phyloP scores from a whole-genome alignment of 2,888 invertebrate genomes.

The Eutolmus rufibarbis region DNA sequence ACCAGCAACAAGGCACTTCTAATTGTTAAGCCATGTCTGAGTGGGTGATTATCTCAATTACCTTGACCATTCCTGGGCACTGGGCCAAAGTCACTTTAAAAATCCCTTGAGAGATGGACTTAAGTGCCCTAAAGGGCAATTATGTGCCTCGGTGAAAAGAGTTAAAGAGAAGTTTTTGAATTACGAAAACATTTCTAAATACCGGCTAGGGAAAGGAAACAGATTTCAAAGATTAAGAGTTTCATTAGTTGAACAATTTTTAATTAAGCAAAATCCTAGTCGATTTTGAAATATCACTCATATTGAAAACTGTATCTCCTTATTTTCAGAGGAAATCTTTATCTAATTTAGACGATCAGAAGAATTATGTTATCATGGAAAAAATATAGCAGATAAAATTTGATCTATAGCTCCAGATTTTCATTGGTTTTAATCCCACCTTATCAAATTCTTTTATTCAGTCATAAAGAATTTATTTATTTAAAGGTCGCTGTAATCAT shows the following conservation, averaged over 20 bases:
- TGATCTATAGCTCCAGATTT: too few relatives aligned
- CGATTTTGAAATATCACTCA: too few relatives aligned
- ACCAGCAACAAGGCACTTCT: background rate
- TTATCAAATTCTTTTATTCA: too few relatives aligned
- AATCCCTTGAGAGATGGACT: background rate
- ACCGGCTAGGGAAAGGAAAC: background rate
- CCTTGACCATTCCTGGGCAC: background rate
- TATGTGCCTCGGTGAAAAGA: background rate
- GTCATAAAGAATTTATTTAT: too few relatives aligned
- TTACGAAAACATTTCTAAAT: background rate
- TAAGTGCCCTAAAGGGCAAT: background rate
- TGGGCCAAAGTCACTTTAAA: background rate
- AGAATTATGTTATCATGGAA: too few relatives aligned
- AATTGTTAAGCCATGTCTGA: slow-evolving; percentile 1
- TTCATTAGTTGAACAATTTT: background rate
- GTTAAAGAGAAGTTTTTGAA: background rate
- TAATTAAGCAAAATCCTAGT: too few relatives aligned
- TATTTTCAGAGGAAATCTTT: too few relatives aligned
- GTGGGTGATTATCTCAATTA: slow-evolving; percentile 7
- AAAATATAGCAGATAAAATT: too few relatives aligned
- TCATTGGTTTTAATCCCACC: too few relatives aligned
- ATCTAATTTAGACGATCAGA: too few relatives aligned
- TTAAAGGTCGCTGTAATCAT: too few relatives aligned
- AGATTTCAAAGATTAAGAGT: background rate
- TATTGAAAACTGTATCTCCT: too few relatives aligned